These are phyloP conservation scores for Ondatra zibethicus DNA, from an alignment of 2,113 vertebrate genomes.

Conservation along the genomic window DNA sequence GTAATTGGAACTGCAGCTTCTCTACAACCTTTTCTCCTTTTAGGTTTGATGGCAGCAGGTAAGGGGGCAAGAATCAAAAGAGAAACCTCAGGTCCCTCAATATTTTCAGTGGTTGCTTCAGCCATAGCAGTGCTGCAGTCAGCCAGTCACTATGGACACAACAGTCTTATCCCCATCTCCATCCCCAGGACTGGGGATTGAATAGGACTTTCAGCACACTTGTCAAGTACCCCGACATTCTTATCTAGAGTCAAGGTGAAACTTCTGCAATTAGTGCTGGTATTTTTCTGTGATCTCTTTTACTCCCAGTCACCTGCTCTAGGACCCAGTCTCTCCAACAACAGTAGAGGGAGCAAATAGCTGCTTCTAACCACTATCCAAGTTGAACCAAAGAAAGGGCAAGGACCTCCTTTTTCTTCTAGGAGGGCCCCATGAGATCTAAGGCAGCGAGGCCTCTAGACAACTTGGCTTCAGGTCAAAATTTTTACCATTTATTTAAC, in stretches of 20 bases:
- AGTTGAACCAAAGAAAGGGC: not conserved
- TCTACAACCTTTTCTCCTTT: constrained; percentile 20
- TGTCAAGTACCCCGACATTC: not conserved
- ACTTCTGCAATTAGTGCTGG: not conserved
- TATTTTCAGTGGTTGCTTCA: not conserved
- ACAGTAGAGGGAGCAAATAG: constrained; percentile 1
- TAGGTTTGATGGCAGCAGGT: not conserved
- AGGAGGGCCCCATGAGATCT: not conserved
- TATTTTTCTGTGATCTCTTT: constrained; percentile 13
- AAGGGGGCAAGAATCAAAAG: not conserved
- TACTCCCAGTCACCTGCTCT: constrained; percentile 15
- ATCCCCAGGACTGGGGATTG: not conserved
- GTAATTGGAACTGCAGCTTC: not conserved
- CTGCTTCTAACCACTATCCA: constrained; percentile 5
- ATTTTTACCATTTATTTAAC: constrained; percentile 6
- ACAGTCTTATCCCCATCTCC: not conserved
- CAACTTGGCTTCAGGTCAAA: not conserved
- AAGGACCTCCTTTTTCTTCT: not conserved
- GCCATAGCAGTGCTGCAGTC: not conserved
- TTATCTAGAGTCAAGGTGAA: constrained; percentile 25
- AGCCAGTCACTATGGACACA: not conserved
- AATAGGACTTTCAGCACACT: not conserved
- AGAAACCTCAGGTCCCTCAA: not conserved
- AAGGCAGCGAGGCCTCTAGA: not conserved
- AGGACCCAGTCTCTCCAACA: constrained; percentile 1